Evolutionary conservation across 2,888 invertebrate species (phyloP), one percentile per base, ranked within the genome.

Genomic region (Nymphalis c-album): DNA sequence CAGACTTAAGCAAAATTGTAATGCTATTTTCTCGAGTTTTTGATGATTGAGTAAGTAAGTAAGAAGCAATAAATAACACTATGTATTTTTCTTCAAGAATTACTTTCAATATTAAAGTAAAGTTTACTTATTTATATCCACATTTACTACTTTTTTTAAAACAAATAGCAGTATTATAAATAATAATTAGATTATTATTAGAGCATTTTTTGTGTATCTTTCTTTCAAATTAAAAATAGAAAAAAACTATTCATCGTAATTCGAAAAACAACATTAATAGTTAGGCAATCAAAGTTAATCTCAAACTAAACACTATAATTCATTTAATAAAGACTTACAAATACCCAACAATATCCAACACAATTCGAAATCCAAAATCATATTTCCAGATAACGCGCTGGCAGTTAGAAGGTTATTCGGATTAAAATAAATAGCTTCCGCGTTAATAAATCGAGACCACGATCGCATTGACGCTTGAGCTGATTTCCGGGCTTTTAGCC

Each of bases 401-500:
- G 45, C 64, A 13, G 55, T 67, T 68, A 67, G 63, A 63, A 62
- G 67, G 64, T 70, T 70, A 61, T 67, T 60, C 16, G 71, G 71
- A 72, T 74, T 75, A 74, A 75, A 74, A 75, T 75, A 73, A 74
- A 71, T 72, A 72, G 71, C 69, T 69, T 71, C 67, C 69, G 68
- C 71, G 71, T 73, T 78, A 73, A 75, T 79, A 77, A 77, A 76
- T 73, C 70, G 69, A 67, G 63, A 74, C 70, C 70, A 64, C 68
- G 69, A 71, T 72, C 72, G 69, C 67, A 74, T 73, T 71, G 72
- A 68, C 68, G 76, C 77, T 77, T 69, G 73, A 76, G 68, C 75
- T 77, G 78, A 81, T 80, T 80, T 83, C 77, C 79, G 76, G 76
- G 78, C 79, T 81, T 83, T 82, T 81, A 83, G 79, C 78, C 82